phyloP scores from a whole-genome alignment of 1,140 invertebrate genomes.

The Octopus sinensis region DNA sequence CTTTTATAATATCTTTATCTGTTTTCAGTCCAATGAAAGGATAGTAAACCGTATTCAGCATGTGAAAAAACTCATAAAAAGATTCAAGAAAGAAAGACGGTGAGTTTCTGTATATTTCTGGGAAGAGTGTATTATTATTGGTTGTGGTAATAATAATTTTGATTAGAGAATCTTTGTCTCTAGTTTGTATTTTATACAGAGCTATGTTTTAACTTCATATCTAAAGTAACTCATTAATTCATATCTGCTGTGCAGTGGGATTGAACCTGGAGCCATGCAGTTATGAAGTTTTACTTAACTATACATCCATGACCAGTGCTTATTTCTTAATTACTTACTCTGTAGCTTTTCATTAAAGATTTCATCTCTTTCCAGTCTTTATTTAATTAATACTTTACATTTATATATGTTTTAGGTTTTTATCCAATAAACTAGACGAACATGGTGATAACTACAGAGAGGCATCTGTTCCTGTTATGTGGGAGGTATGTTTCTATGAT shows the following conservation, averaged over 20 bases:
- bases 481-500: slow-evolving; percentile 42
- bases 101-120: slow-evolving; percentile 16
- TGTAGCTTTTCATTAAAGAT: too few species aligned
- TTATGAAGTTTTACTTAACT: too few species aligned
- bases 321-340: too few species aligned
- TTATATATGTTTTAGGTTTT: slow-evolving; percentile 34
- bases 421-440: slow-evolving; percentile 44
- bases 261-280: too few species aligned
- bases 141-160: too few species aligned
- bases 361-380: background rate
- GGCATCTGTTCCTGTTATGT: slow-evolving; percentile 50
- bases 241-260: too few species aligned
- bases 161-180: too few species aligned
- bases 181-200: too few species aligned
- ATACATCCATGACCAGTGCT: too few species aligned
- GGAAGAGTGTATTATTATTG: too few species aligned
- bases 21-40: slow-evolving; percentile 52
- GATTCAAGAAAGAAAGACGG: slow-evolving; percentile 50
- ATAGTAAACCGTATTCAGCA: slow-evolving; percentile 51
- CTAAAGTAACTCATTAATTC: too few species aligned
- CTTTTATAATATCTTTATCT: slow-evolving; percentile 16
- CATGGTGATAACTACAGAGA: slow-evolving; percentile 51
- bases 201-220: too few species aligned
- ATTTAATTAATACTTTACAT: background rate
- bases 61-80: slow-evolving; percentile 49